Conservation (phyloP, 2,888 invertebrate species). For the Aelia acuminata region DNA sequence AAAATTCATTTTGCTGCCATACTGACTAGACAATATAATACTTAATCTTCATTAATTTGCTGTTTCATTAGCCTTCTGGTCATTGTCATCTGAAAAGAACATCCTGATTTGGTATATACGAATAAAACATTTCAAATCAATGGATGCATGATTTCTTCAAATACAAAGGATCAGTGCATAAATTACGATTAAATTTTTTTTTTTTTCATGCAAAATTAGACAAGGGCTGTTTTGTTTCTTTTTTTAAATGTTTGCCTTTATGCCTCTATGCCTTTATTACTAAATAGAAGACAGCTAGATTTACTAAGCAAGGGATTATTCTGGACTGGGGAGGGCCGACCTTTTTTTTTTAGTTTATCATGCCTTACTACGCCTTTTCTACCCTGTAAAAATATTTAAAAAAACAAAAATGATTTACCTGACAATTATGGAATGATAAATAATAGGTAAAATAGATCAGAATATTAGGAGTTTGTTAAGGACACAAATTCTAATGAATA, state of each 20-base stretch:
- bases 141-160: conserved; percentile 10
- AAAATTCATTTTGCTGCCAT: conserved; percentile 26
- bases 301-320: background rate
- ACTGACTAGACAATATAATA: background rate
- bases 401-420: background rate
- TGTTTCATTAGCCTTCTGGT: background rate
- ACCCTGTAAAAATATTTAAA: conserved; percentile 11
- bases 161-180: background rate
- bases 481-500: background rate
- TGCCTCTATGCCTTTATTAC: background rate
- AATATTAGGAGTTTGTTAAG: background rate
- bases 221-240: background rate
- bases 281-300: background rate
- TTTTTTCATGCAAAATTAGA: background rate
- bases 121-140: conserved; percentile 4
- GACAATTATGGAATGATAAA: background rate
- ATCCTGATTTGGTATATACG: conserved; percentile 30
- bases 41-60: background rate
- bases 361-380: conserved; percentile 7
- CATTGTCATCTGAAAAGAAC: conserved; percentile 34
- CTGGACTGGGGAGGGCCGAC: background rate
- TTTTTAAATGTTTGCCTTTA: background rate
- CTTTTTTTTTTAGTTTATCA: background rate
- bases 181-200: background rate
- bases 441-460: background rate